Percentiles rank a stretch among this genome's conserved stretches.
Conservation (phyloP, 2,797 vertebrate species). For the Cheirogaleus major region DNA sequence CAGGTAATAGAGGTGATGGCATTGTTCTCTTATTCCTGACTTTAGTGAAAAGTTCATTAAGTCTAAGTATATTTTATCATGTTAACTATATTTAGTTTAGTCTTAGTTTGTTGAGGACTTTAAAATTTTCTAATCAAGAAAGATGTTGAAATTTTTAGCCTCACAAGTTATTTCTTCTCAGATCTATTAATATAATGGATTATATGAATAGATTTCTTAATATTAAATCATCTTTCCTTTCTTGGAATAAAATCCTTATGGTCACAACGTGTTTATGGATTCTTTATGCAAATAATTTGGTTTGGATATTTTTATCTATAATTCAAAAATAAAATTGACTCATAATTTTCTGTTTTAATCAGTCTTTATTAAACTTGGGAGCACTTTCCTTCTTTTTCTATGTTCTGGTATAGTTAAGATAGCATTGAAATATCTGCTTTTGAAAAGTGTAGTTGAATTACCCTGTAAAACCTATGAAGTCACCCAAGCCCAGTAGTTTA, state of each 20-base stretch:
- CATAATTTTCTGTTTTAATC: neutral
- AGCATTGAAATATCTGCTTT: neutral
- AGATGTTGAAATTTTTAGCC: neutral
- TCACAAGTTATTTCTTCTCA: neutral
- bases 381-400: neutral
- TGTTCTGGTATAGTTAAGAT: neutral
- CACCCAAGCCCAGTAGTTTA: neutral
- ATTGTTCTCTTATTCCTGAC: neutral
- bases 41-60: neutral
- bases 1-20: neutral
- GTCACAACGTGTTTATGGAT: neutral
- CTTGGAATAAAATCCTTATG: neutral
- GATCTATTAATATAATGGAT: neutral
- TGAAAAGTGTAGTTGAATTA: neutral
- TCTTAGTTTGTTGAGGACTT: neutral
- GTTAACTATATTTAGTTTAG: neutral
- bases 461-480: neutral
- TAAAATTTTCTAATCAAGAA: neutral
- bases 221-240: neutral
- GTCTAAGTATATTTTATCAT: neutral
- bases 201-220: neutral
- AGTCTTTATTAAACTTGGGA: neutral
- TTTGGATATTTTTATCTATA: neutral
- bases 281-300: neutral
- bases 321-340: neutral